Percentiles rank a stretch among this genome's conserved stretches.
Conservation (phyloP, 1,140 invertebrate genomes). For the Marisa cornuarietis region DNA sequence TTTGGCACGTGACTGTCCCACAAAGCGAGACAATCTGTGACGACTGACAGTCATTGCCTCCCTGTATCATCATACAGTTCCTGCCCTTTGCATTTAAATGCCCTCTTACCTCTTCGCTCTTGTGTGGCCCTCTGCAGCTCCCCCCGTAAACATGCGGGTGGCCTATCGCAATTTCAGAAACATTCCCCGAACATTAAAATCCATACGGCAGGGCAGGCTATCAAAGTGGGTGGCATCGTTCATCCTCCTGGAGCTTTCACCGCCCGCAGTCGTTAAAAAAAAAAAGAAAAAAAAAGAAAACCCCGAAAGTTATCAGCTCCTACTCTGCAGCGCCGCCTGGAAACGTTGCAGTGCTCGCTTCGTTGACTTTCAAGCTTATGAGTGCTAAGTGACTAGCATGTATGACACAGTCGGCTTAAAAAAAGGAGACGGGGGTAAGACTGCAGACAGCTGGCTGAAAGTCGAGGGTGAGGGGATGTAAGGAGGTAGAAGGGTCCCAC, state of each 20-base stretch:
- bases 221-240: slow-evolving; percentile 22
- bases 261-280: no score
- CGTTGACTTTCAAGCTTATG: slow-evolving; percentile 22
- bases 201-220: slow-evolving; percentile 3
- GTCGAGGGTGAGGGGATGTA: no score
- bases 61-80: slow-evolving; percentile 24
- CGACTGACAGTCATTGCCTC: slow-evolving; percentile 23
- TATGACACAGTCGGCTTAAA: not conserved
- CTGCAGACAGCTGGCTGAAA: no score
- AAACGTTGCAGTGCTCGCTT: not conserved
- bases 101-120: slow-evolving; percentile 2
- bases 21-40: slow-evolving; percentile 1
- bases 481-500: no score
- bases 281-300: no score
- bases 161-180: slow-evolving; percentile 16
- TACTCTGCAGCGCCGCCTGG: no score
- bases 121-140: slow-evolving; percentile 14
- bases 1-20: not conserved
- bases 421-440: no score
- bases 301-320: no score
- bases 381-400: slow-evolving; percentile 22
- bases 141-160: slow-evolving; percentile 11
- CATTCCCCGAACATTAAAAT: slow-evolving; percentile 22
- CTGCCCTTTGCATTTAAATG: slow-evolving; percentile 7
- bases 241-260: not conserved